These are phyloP conservation scores for Conus betulinus DNA, from an alignment of 1,140 invertebrate species.

Conservation along the genomic window DNA sequence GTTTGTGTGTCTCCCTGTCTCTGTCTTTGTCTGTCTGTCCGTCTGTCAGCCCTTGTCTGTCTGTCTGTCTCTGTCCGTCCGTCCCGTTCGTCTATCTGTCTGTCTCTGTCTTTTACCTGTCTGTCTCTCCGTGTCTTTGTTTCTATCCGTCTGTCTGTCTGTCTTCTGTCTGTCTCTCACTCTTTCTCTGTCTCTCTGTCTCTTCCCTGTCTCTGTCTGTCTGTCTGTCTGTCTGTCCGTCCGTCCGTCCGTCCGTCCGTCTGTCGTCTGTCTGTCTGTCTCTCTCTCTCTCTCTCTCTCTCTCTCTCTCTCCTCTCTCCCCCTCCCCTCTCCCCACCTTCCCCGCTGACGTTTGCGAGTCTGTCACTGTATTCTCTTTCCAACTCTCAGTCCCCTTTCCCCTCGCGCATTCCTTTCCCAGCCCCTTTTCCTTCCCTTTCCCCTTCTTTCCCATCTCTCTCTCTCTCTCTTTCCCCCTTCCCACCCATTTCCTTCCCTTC, in stretches of 20 bases:
- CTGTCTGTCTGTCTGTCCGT: neutral
- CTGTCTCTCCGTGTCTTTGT: neutral
- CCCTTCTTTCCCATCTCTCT: neutral
- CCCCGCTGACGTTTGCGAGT: neutral
- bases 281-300: neutral
- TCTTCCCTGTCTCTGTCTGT: neutral
- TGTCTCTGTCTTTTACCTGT: neutral
- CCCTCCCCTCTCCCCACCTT: neutral
- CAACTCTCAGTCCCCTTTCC: neutral
- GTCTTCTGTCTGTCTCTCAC: neutral
- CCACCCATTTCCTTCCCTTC: neutral
- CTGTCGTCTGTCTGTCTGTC: neutral
- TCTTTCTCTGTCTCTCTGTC: neutral
- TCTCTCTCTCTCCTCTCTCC: neutral
- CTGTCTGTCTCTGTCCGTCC: neutral
- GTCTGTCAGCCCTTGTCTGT: neutral
- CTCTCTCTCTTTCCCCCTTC: neutral
- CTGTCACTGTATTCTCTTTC: neutral
- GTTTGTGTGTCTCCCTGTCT: neutral
- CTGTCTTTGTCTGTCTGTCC: neutral
- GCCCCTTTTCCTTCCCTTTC: neutral
- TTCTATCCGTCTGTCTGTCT: neutral
- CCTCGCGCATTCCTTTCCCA: neutral
- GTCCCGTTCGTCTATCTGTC: neutral
- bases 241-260: neutral